Conservation (phyloP, 2,888 invertebrate genomes). For the Lissocephala sabroskyi region DNA sequence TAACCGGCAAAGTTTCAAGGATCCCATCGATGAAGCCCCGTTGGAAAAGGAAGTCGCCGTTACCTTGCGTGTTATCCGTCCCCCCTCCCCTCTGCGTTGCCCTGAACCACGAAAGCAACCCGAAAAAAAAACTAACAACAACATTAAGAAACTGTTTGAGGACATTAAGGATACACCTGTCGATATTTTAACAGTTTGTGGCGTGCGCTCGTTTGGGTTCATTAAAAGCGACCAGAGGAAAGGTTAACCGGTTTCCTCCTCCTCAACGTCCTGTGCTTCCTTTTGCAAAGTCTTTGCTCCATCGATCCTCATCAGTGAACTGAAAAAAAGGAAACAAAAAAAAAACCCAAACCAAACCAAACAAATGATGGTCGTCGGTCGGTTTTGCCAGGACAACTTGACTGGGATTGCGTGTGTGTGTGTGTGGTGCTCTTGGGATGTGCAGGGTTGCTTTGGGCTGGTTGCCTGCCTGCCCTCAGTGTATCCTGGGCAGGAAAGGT, state of each 20-base stretch:
- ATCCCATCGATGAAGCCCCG: not conserved
- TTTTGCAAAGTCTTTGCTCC: too few relatives aligned
- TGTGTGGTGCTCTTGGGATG: not conserved
- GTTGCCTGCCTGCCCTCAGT: slow-evolving; percentile 8
- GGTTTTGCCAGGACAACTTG: too few relatives aligned
- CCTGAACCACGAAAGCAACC: not conserved
- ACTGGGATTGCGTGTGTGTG: too few relatives aligned
- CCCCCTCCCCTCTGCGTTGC: not conserved
- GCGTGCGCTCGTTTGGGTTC: slow-evolving; percentile 41
- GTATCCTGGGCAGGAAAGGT: slow-evolving; percentile 23
- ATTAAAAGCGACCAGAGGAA: slow-evolving; percentile 21
- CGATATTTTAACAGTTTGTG: slow-evolving; percentile 58
- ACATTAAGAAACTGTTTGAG: slow-evolving; percentile 46
- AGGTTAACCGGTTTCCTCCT: slow-evolving; percentile 8
- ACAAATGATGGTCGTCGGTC: not conserved
- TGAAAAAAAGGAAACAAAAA: slow-evolving; percentile 8
- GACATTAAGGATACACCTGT: slow-evolving; percentile 65
- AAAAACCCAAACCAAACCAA: not conserved
- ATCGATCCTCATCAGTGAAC: too few relatives aligned
- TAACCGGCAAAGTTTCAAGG: not conserved
- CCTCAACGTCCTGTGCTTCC: not conserved
- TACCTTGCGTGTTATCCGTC: slow-evolving; percentile 41
- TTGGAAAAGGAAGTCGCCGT: slow-evolving; percentile 8
- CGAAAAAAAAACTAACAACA: slow-evolving; percentile 19
- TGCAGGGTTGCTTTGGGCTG: not conserved